Evolutionary conservation across 2,113 vertebrate species (phyloP).

Genomic region (Lepus timidus): DNA sequence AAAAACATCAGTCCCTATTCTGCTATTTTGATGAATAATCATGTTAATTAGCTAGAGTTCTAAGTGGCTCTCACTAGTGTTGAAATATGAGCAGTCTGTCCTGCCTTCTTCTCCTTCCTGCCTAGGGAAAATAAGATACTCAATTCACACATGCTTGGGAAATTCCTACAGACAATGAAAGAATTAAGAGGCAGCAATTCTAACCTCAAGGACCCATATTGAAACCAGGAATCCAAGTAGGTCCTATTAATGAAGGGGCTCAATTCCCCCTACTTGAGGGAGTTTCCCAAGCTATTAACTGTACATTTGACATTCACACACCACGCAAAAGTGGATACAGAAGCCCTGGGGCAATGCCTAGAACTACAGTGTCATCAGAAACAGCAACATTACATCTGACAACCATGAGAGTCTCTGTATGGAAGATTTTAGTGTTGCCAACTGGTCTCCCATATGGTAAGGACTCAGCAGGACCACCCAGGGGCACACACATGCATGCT

Average conservation of each 20-base stretch:
- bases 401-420: neutral
- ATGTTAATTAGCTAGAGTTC: constrained; percentile 20
- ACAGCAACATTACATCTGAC: neutral
- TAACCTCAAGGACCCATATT: neutral
- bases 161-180: constrained; percentile 38
- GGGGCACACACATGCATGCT: neutral
- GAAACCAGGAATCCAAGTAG: constrained; percentile 35
- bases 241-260: neutral
- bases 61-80: neutral
- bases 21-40: neutral
- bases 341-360: neutral
- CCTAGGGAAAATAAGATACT: neutral
- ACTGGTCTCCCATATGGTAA: neutral
- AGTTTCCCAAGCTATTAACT: neutral
- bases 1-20: neutral
- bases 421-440: neutral
- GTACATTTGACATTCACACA: neutral
- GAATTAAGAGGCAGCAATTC: neutral
- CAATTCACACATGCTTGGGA: neutral
- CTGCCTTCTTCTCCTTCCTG: neutral
- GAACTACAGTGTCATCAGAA: neutral
- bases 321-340: neutral
- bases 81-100: neutral
- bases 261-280: neutral
- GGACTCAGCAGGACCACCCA: neutral